Percentiles rank a stretch among this genome's conserved stretches.
phyloP scores from a whole-genome alignment of 2,797 vertebrate species.

The Rhinophrynus dorsalis region DNA sequence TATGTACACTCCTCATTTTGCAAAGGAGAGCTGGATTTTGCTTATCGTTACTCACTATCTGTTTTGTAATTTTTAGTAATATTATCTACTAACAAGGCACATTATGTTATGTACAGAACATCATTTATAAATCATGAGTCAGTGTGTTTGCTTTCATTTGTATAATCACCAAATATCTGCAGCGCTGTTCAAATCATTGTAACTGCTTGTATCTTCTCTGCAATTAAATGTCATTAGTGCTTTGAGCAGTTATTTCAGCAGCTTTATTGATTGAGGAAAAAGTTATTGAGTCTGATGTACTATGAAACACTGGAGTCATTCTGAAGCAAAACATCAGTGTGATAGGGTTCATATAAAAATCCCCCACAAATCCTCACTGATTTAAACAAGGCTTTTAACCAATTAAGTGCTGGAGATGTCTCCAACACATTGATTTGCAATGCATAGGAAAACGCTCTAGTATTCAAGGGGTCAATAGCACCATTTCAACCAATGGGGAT shows the following conservation, averaged over 20 bases:
- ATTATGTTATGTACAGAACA: conserved; percentile 7
- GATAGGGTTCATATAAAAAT: no score
- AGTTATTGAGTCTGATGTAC: no score
- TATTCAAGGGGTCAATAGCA: no score
- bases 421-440: no score
- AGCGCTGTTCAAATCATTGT: conserved; percentile 5
- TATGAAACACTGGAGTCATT: no score
- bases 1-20: neutral
- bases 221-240: conserved; percentile 24
- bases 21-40: neutral
- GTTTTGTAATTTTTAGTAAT: conserved; percentile 1
- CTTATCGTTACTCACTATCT: no score
- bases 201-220: conserved; percentile 8
- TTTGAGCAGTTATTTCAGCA: neutral
- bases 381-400: no score
- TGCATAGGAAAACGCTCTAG: no score
- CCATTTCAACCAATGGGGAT: no score
- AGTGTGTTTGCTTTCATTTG: conserved; percentile 31
- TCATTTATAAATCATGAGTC: conserved; percentile 35
- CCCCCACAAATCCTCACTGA: no score
- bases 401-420: no score
- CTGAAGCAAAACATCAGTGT: no score
- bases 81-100: neutral
- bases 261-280: conserved; percentile 15
- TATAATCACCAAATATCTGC: conserved; percentile 6